Evolutionary conservation across 2,888 invertebrate genomes (phyloP), one percentile per base, ranked within the genome.

Genomic region (Conops quadrifasciatus): DNA sequence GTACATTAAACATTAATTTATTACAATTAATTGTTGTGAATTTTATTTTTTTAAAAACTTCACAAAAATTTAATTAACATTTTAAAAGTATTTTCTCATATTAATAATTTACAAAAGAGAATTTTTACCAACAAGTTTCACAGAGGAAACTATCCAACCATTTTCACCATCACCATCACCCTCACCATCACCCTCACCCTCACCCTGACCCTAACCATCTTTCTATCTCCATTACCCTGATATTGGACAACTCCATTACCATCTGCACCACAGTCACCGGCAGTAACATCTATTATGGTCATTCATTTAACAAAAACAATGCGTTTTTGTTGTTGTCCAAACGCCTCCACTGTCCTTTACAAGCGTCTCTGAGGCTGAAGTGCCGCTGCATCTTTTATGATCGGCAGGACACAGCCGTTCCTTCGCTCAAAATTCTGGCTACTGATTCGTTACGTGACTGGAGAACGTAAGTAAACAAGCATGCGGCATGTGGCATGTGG

Each of bases 391-490:
- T 66, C 56, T 56, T 66, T 56, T n/a, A 56, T 56, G 63, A 45
- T 36, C 36, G 24, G 4, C 19, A 21, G 65, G 51, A 30, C 30
- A 49, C 56, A 30, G 67, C 58, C 24, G 30, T 28, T 49, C 19
- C 65, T 51, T 28, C 59, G 47, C 58, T 67, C 58, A 59, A 45
- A 59, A 59, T 58, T 47, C 67, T 24, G 67, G 45, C 43, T 58
- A 59, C 67, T 58, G 67, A 67, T 58, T 67, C 67, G 43, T 43
- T 58, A 59, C 67, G 67, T 67, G 67, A 58, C 59, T 36, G n/a
- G 67, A 47, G 26, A 59, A 24, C n/a, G 26, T 45, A 47, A 67
- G 59, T 58, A 56, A 58, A 21, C 67, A 45, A 43, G 45, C 43
- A n/a, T 24, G 26, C 67, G 21, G 28, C 53, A 43, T 24, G 47